These are phyloP conservation scores for Rhizomys pruinosus DNA, from an alignment of 2,113 vertebrate genomes.

Conservation along the genomic window DNA sequence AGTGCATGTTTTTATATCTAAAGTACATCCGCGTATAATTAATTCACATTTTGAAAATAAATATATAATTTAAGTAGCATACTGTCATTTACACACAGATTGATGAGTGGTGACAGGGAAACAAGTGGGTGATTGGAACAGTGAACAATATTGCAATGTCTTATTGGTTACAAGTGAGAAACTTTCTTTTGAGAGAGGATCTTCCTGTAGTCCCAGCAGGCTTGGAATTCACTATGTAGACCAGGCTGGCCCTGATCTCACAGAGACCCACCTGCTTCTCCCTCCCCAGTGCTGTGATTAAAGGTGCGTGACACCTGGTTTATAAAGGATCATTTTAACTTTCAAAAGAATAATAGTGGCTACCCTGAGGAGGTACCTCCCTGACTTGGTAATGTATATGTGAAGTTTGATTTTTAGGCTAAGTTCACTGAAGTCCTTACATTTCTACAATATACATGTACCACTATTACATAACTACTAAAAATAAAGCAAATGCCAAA, in stretches of 20 bases:
- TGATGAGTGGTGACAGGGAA: background rate
- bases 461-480: too few relatives aligned
- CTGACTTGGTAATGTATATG: background rate
- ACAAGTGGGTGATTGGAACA: background rate
- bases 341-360: background rate
- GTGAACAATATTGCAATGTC: background rate
- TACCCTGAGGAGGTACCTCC: background rate
- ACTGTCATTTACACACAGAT: background rate
- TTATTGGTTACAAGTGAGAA: too few relatives aligned
- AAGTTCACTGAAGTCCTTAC: background rate
- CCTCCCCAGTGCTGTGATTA: too few relatives aligned
- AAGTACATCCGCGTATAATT: background rate
- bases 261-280: too few relatives aligned
- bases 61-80: too few relatives aligned
- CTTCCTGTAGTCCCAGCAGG: too few relatives aligned
- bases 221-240: too few relatives aligned
- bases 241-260: too few relatives aligned
- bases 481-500: background rate
- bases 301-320: background rate
- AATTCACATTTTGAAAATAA: background rate
- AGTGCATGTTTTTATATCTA: background rate
- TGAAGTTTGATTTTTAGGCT: background rate
- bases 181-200: too few relatives aligned
- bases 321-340: background rate
- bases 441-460: background rate